Evolutionary conservation across 2,888 invertebrate species (phyloP).

Genomic region (Germaria angustata): DNA sequence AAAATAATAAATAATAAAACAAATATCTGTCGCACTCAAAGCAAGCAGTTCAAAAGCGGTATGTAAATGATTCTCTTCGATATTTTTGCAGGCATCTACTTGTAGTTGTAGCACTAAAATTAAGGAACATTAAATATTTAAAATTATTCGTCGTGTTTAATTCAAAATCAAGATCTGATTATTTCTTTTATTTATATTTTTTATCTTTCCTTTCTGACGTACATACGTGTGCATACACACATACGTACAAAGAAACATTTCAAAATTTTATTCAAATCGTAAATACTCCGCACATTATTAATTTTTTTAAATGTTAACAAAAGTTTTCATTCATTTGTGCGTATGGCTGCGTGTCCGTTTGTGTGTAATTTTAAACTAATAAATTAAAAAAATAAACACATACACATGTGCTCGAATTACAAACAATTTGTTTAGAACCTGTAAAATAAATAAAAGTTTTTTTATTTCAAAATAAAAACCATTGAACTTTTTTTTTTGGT

Average conservation of each 20-base stretch:
- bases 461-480: slow-evolving; percentile 30
- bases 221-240: neutral
- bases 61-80: too few species aligned
- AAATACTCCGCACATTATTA: neutral
- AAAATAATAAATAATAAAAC: too few species aligned
- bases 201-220: neutral
- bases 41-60: too few species aligned
- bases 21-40: too few species aligned
- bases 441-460: slow-evolving; percentile 15
- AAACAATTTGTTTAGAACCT: slow-evolving; percentile 31
- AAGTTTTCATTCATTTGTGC: neutral
- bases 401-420: neutral
- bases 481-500: slow-evolving; percentile 45
- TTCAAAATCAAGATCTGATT: neutral
- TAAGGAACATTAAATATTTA: too few species aligned
- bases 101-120: too few species aligned
- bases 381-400: slow-evolving; percentile 11
- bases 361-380: slow-evolving; percentile 1
- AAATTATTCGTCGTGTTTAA: too few species aligned
- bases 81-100: too few species aligned
- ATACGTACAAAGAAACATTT: neutral
- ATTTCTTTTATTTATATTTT: neutral
- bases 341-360: neutral
- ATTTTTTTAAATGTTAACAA: neutral
- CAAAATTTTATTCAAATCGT: neutral